phyloP scores from a whole-genome alignment of 2,113 vertebrate species.

The Halichoeres trimaculatus region DNA sequence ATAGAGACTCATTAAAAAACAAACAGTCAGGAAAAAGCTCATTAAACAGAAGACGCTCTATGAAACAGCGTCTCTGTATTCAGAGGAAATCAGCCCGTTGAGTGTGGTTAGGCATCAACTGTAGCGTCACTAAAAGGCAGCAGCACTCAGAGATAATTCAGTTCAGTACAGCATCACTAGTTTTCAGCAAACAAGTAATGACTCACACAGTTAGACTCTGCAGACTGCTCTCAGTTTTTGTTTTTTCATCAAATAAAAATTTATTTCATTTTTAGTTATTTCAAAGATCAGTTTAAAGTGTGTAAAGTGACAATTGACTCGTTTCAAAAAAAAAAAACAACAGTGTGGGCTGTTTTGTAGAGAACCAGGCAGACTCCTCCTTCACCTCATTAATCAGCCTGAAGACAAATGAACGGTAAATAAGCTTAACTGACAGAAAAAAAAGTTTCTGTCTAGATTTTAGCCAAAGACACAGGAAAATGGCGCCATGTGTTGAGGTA shows the following conservation, averaged over 20 bases:
- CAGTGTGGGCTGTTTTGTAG: no score
- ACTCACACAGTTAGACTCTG: slow-evolving; percentile 10
- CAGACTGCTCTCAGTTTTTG: background rate
- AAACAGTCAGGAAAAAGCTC: slow-evolving; percentile 7
- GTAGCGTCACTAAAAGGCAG: slow-evolving; percentile 27
- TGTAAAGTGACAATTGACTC: no score
- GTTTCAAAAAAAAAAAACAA: no score
- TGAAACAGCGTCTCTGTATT: slow-evolving; percentile 30
- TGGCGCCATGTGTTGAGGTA: no score
- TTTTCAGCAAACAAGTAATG: slow-evolving; percentile 15
- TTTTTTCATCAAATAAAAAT: background rate
- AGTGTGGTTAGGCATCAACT: slow-evolving; percentile 45
- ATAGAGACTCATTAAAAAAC: slow-evolving; percentile 22
- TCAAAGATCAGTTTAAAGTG: no score
- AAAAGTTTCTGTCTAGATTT: no score
- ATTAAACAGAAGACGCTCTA: slow-evolving; percentile 29
- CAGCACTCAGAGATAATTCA: slow-evolving; percentile 45
- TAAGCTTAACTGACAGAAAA: no score
- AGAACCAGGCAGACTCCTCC: no score
- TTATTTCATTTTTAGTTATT: no score
- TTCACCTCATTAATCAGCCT: no score
- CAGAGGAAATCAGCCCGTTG: slow-evolving; percentile 30
- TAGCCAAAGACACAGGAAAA: no score
- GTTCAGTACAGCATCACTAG: slow-evolving; percentile 14
- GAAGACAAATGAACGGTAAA: no score